A percentile compares a stretch with the other conserved stretches of the same genome.
Evolutionary conservation across 2,888 invertebrate genomes (phyloP).

Genomic region (Celastrina argiolus): DNA sequence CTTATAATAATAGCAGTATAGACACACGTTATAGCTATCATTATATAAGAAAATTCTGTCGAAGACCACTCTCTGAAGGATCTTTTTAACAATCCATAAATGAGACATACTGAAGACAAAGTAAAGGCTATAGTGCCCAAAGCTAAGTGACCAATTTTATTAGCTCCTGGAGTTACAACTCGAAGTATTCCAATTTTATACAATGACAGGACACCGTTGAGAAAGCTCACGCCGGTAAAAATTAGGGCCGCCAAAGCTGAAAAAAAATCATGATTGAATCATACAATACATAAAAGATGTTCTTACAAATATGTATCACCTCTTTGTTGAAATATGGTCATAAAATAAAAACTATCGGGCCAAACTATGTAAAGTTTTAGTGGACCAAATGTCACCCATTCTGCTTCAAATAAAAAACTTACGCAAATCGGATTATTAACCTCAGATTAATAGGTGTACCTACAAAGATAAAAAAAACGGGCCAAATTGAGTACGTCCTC

Average conservation of each 20-base stretch:
- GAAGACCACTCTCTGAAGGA: slow-evolving; percentile 39
- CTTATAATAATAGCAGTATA: slow-evolving; percentile 34
- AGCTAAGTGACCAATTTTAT: slow-evolving; percentile 36
- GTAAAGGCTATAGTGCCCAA: slow-evolving; percentile 35
- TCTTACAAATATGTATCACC: no score
- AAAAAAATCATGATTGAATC: slow-evolving; percentile 28
- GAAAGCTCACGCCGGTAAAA: slow-evolving; percentile 35
- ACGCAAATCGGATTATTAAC: no score
- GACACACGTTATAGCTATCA: slow-evolving; percentile 35
- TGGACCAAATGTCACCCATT: no score
- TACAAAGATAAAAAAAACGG: no score
- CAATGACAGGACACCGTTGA: slow-evolving; percentile 36
- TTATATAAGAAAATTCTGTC: slow-evolving; percentile 32
- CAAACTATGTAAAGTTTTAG: no score
- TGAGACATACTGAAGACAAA: slow-evolving; percentile 36
- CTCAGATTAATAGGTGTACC: no score
- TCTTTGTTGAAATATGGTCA: no score
- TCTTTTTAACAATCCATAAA: slow-evolving; percentile 36
- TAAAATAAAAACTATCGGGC: no score
- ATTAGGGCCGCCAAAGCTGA: slow-evolving; percentile 38
- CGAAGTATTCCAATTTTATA: slow-evolving; percentile 32
- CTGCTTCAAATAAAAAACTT: no score
- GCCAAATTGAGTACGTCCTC: no score
- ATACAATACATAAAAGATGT: no score
- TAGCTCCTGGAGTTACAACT: slow-evolving; percentile 29